Evolutionary conservation across 1,140 invertebrate species (phyloP).

Genomic region (Drosophila bocqueti): DNA sequence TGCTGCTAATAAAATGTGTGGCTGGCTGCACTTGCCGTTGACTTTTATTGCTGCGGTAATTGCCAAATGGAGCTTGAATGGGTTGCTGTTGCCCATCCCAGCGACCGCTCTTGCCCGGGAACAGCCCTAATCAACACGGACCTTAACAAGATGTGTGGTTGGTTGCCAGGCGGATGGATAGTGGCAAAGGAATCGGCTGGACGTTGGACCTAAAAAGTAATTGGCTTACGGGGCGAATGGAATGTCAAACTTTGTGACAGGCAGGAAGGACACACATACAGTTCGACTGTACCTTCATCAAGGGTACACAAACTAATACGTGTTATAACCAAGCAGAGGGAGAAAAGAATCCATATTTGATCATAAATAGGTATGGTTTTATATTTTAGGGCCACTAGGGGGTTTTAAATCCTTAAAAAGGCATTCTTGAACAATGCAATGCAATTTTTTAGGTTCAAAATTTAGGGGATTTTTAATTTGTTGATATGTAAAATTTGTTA

Average conservation of each 20-base stretch:
- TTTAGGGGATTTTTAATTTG: no score
- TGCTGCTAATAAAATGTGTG: slow-evolving; percentile 58
- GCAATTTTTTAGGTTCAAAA: neutral
- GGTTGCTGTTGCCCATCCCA: slow-evolving; percentile 19
- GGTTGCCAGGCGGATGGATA: slow-evolving; percentile 37
- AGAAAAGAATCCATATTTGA: neutral
- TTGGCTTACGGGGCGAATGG: slow-evolving; percentile 75
- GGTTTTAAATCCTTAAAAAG: neutral
- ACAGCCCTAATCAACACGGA: slow-evolving; percentile 55
- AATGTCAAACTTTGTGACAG: slow-evolving; percentile 64
- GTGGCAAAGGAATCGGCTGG: slow-evolving; percentile 3
- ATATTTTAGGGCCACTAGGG: neutral
- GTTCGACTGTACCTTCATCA: slow-evolving; percentile 58
- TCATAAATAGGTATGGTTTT: neutral
- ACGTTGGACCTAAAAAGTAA: slow-evolving; percentile 60
- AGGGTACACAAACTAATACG: slow-evolving; percentile 10
- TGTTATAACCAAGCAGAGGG: neutral
- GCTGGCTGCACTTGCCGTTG: slow-evolving; percentile 65
- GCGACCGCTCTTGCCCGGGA: neutral
- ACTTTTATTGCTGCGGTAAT: slow-evolving; percentile 83
- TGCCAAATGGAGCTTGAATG: slow-evolving; percentile 82
- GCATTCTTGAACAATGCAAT: neutral
- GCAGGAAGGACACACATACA: slow-evolving; percentile 10
- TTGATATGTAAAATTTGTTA: neutral
- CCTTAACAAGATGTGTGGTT: slow-evolving; percentile 54